Evolutionary conservation across 1,140 invertebrate species (phyloP), one percentile per base, ranked within the genome.

Genomic region (Batillaria attramentaria): DNA sequence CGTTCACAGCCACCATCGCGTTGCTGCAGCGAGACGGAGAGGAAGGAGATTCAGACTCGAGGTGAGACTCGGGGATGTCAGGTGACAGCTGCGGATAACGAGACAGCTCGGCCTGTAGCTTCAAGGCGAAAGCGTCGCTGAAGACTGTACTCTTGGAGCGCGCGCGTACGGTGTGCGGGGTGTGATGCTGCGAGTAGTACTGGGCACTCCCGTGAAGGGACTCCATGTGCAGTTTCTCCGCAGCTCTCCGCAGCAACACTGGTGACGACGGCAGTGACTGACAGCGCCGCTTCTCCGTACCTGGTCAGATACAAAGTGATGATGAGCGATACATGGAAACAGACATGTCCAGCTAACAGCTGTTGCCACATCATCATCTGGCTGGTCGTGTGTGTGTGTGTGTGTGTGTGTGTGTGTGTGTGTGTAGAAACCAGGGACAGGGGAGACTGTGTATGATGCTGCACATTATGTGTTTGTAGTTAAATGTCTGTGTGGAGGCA

Each of bases 261-360:
- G 89, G 89, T 0, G 89, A 90, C 16, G 85, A 87, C 31, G 89
- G 89, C 1, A 90, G 79, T 18, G 89, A 90, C 79, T 86, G 86
- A 69, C 87, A 87, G 62, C 84, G 81, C 37, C 78, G 77, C 20
- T 78, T 60, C 33, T 18, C 73, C 73, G 42, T n/a, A n/a, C n/a
- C n/a, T n/a, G n/a, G n/a, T n/a, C n/a, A n/a, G n/a, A n/a, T n/a
- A n/a, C n/a, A n/a, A n/a, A n/a, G n/a, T n/a, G n/a, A n/a, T n/a
- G n/a, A n/a, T n/a, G n/a, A n/a, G n/a, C n/a, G n/a, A n/a, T n/a
- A n/a, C n/a, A n/a, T n/a, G n/a, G n/a, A n/a, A n/a, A n/a, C n/a
- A n/a, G n/a, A n/a, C n/a, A n/a, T n/a, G n/a, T n/a, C n/a, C n/a
- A n/a, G n/a, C n/a, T n/a, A n/a, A n/a, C n/a, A n/a, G n/a, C n/a